Conservation (phyloP, 2,888 invertebrate genomes). For the Loripinus fragilis region DNA sequence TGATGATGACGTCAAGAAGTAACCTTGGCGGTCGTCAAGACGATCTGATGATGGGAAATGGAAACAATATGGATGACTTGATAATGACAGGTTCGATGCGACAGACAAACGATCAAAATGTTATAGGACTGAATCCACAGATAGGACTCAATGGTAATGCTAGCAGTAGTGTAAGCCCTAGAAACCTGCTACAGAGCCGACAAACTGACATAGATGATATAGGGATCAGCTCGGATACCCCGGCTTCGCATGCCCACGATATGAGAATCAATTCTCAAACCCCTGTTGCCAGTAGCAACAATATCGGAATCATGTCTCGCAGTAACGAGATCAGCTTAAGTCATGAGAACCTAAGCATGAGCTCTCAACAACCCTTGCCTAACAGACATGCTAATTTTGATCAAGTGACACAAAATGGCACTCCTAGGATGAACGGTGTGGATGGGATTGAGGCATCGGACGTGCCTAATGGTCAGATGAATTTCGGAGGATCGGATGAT, state of each 20-base stretch:
- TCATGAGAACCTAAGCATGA: conserved; percentile 10
- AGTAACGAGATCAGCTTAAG: neutral
- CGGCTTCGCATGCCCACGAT: neutral
- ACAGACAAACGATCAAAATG: conserved; percentile 5
- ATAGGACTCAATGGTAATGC: neutral
- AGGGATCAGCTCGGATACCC: neutral
- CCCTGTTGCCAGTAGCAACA: neutral
- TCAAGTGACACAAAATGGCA: neutral
- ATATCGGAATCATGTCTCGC: conserved; percentile 11
- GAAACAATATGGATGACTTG: conserved; percentile 9
- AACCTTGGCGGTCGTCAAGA: conserved; percentile 6
- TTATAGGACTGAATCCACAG: conserved; percentile 8
- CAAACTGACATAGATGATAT: conserved; percentile 2
- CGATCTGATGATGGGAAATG: neutral
- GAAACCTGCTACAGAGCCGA: conserved; percentile 3
- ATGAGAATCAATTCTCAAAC: conserved; percentile 8
- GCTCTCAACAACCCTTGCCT: neutral
- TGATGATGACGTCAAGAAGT: neutral
- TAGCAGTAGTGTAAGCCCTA: neutral
- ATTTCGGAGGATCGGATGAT: conserved; percentile 43
- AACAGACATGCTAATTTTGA: conserved; percentile 13
- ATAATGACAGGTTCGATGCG: neutral
- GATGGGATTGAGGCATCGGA: neutral
- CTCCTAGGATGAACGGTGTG: conserved; percentile 4
- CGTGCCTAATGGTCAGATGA: conserved; percentile 36